Base-by-base conservation (phyloP, 2,797 vertebrate species). In the Jordanella pulchra region DNA sequence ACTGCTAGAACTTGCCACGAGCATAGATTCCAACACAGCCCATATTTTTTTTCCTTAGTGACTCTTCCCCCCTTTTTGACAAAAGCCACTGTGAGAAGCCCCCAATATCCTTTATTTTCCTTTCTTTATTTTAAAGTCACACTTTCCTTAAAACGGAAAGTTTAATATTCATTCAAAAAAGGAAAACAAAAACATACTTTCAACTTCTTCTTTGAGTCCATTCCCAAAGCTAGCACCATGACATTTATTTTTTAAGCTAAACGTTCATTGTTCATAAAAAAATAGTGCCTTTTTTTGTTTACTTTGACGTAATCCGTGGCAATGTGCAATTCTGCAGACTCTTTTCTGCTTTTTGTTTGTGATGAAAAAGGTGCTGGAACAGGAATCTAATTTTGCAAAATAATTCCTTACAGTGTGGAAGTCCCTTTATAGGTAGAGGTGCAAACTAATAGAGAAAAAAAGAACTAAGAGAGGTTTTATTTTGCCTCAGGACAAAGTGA, bases 131-230 rank as follows among this genome's bases (percentile, higher is more conserved):
- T 85, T 66, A 91, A 94, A 96, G 95, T 96, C 95, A 93, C 93
- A 95, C 95, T 96, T 97, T 97, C 96, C 96, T 95, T 97, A 97
- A 97, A 97, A 97, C 95, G 95, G 96, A 97, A 97, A 97, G 96
- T 93, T 95, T 94, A 95, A 95, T 96, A 95, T 95, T 95, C 94
- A 95, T 95, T 94, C 80, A 89, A 94, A 93, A 90, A 89, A 89
- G 91, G 93, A 93, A 82, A 90, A 89, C 90, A 91, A 92, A 93
- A 93, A 90, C 93, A 86, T 95, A 93, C 94, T 94, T 93, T 96
- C 94, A 93, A 94, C 93, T 93, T 94, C 91, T 92, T 95, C 95
- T 95, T 96, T 93, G 94, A 95, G 95, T 95, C 94, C 94, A 89
- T 94, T 95, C 94, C 91, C 95, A 95, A 95, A 93, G 91, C 93